These are phyloP conservation scores for Xestoiulus laeticollis DNA, from an alignment of 2,888 invertebrate genomes.

Conservation along the genomic window DNA sequence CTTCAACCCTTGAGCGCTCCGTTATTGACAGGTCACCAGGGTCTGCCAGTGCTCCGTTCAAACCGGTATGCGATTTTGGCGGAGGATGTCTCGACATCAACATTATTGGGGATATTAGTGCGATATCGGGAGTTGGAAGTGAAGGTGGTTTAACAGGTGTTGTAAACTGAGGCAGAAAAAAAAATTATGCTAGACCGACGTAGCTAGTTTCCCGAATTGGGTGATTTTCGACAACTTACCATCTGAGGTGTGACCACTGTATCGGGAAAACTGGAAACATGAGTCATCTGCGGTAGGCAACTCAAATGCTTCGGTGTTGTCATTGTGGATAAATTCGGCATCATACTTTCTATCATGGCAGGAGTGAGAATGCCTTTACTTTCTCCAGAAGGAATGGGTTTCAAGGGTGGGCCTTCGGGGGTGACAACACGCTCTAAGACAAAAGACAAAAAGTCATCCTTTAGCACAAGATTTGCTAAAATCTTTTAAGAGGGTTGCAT, in stretches of 20 bases:
- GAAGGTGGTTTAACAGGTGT: constrained; percentile 36
- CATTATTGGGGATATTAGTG: constrained; percentile 87
- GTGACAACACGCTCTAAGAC: constrained; percentile 13
- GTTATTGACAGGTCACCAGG: neutral
- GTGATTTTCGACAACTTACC: constrained; percentile 17
- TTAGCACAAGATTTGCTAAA: no score
- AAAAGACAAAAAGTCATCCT: neutral
- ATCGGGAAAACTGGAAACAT: neutral
- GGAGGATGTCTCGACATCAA: constrained; percentile 70
- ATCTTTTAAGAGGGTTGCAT: no score
- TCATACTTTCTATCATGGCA: constrained; percentile 45
- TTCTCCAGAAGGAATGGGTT: neutral
- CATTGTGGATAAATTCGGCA: neutral
- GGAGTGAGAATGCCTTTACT: constrained; percentile 47
- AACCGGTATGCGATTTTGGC: neutral
- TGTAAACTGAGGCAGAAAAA: neutral
- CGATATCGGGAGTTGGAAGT: constrained; percentile 18
- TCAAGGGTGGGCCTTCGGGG: neutral
- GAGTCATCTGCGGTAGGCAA: neutral
- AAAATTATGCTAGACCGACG: no score
- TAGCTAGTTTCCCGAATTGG: no score
- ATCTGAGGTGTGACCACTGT: constrained; percentile 41
- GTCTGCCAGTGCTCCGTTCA: neutral
- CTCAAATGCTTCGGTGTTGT: neutral
- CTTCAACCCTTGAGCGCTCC: constrained; percentile 57